Evolutionary conservation across 2,797 vertebrate species (phyloP), one percentile per base, ranked within the genome.

Genomic region (Labroides dimidiatus): DNA sequence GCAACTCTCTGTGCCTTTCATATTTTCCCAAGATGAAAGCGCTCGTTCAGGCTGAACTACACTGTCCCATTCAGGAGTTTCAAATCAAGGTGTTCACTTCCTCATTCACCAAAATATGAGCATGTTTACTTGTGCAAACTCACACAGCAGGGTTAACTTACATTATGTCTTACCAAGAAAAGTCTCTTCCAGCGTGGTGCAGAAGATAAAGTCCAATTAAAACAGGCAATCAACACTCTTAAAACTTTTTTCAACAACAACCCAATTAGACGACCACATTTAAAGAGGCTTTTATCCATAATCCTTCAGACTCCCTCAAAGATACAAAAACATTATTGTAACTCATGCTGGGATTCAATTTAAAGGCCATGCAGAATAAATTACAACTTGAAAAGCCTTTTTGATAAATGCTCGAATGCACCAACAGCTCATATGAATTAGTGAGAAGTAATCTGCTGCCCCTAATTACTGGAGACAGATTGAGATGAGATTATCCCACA

Each of bases 381-480:
- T 71, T 77, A 66, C 6, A 77, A 41, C 74, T 72, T 76, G 16
- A 77, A 39, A 52, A 67, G 55, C 57, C 58, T 39, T 49, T 53
- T 80, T 72, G 44, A 60, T 48, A 14, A 23, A 48, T 9, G 13
- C 47, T 48, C 56, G 67, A 80, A 84, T 53, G 55, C 55, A 64
- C 27, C 59, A 54, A 56, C 72, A 71, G 78, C 71, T 82, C 50
- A 53, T 47, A 70, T 72, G 37, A 77, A 78, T 86, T 63, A 80
- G 60, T 27, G 66, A 39, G 44, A 64, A 23, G 45, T 78, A 79
- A 77, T 84, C 66, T 78, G 51, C 64, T 60, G 69, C 36, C 62
- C 52, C 71, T 88, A 90, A 90, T 89, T 85, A 81, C 71, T 54
- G 65, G 24, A 68, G 85, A 84, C 83, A 87, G 67, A 83, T 27